Evolutionary conservation across 1,140 invertebrate species (phyloP), one percentile per base, ranked within the genome.

Genomic region (Zaprionus lachaisei): DNA sequence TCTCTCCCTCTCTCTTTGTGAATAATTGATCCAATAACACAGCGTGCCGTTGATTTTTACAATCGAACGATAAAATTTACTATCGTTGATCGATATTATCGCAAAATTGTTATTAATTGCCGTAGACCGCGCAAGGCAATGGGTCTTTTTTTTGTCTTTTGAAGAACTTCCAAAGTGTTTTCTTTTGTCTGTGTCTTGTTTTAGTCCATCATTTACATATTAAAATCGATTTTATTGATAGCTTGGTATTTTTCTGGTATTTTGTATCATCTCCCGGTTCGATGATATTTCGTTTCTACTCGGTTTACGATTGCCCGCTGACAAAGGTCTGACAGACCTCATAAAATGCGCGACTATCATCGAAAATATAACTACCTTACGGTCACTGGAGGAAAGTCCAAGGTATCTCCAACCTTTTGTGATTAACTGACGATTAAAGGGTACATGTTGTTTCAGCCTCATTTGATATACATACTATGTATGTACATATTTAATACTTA

Each of bases 1-100:
- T 24, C 51, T 17, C 41, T 72, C 20, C 51, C 24, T 17, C 20
- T 58, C 26, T 28, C 47, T 22, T 41, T 44, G 44, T 69, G 66
- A 84, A 89, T 90, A 89, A 89, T 89, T 89, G 84, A 85, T 79
- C 85, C 79, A 90, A 90, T 89, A 89, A 90, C 85, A 73, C 84
- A 85, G 84, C 85, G 65, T 81, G 84, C 63, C 66, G 81, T 90
- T 85, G 84, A 89, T 90, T 89, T 87, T 87, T 87, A 87, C 78
- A 89, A 89, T 84, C 84, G 56, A 37, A 54, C 84, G 81, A 84
- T 87, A 87, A 87, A 87, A 60, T 79, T 87, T 81, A 89, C 79
- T 81, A 89, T 89, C 84, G 60, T 70, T 58, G 69, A 79, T 85
- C 72, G 85, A 89, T 90, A 89, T 85, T 90, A 89, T 90, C 79